Percentiles rank a stretch among this genome's conserved stretches.
Evolutionary conservation across 2,797 vertebrate genomes (phyloP).

Genomic region (Urosaurus nigricauda): DNA sequence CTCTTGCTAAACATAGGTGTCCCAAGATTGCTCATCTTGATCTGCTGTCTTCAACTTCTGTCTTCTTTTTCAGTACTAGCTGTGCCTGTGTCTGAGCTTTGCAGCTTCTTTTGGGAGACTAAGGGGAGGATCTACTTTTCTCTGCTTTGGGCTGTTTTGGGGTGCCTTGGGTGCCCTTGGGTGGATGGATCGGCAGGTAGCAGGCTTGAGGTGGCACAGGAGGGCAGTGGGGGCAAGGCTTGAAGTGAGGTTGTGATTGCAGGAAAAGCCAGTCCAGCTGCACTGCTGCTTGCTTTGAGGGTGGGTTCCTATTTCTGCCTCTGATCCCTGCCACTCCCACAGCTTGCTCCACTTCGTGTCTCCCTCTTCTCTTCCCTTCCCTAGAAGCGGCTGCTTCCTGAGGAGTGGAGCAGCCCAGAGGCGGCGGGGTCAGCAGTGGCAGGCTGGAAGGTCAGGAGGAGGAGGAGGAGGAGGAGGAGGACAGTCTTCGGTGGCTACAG

Average conservation of each 20-base stretch:
- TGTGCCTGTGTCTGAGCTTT: background rate
- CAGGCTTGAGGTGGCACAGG: background rate
- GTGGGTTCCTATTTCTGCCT: background rate
- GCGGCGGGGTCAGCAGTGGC: constrained; percentile 56
- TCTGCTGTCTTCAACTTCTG: background rate
- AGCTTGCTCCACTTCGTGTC: constrained; percentile 11
- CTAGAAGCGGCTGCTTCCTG: constrained; percentile 75
- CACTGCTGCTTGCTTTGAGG: background rate
- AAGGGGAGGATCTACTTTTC: background rate
- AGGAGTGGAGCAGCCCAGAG: constrained; percentile 53
- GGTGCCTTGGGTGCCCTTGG: background rate
- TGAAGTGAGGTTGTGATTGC: constrained; percentile 15
- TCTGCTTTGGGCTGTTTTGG: background rate
- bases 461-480: constrained; percentile 34
- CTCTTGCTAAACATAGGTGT: background rate
- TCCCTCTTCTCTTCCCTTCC: constrained; percentile 47
- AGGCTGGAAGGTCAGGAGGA: constrained; percentile 38
- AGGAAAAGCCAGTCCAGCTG: background rate
- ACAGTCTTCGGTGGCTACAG: constrained; percentile 20
- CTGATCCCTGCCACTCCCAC: constrained; percentile 13
- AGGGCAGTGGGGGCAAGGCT: constrained; percentile 10
- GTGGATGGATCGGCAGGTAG: background rate
- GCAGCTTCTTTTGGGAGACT: constrained; percentile 2
- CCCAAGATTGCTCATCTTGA: background rate
- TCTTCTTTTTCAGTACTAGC: background rate